Percentiles rank a stretch among this genome's conserved stretches.
phyloP scores from a whole-genome alignment of 2,797 vertebrate species.

The Lithobates pipiens region DNA sequence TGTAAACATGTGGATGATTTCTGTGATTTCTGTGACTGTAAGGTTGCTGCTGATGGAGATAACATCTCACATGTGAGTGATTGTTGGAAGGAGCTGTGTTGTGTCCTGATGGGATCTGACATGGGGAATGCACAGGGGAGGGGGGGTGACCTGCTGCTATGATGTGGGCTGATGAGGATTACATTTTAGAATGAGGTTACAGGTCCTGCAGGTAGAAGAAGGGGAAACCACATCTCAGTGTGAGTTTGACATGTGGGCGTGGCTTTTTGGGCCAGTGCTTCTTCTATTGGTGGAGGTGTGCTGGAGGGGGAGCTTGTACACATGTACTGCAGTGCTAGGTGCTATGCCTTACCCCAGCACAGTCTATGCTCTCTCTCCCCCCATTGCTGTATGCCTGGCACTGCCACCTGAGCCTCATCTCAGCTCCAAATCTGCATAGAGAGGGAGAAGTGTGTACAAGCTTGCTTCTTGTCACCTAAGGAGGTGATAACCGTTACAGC shows the following conservation, averaged over 20 bases:
- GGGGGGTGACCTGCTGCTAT: neutral
- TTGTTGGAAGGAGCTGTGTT: too few relatives aligned
- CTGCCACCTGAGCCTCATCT: neutral
- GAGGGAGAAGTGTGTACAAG: neutral
- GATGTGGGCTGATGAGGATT: neutral
- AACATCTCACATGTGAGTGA: too few relatives aligned
- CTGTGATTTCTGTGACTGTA: too few relatives aligned
- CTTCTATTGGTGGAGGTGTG: slow-evolving; percentile 19
- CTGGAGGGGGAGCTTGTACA: neutral
- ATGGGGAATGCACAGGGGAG: too few relatives aligned
- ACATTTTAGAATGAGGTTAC: neutral
- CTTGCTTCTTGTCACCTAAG: neutral
- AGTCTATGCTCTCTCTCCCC: slow-evolving; percentile 5
- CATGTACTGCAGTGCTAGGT: neutral
- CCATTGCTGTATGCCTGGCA: neutral
- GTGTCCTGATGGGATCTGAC: too few relatives aligned
- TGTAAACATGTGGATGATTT: too few relatives aligned
- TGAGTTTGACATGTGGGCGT: neutral
- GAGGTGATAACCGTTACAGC: neutral
- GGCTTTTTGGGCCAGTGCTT: neutral
- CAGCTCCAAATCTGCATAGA: neutral
- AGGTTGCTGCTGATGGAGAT: too few relatives aligned
- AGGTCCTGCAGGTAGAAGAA: neutral
- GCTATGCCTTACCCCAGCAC: neutral
- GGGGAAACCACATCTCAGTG: neutral